A percentile compares a stretch with the other conserved stretches of the same genome.
Evolutionary conservation across 2,113 vertebrate species (phyloP).

Genomic region (Sceloporus undulatus): DNA sequence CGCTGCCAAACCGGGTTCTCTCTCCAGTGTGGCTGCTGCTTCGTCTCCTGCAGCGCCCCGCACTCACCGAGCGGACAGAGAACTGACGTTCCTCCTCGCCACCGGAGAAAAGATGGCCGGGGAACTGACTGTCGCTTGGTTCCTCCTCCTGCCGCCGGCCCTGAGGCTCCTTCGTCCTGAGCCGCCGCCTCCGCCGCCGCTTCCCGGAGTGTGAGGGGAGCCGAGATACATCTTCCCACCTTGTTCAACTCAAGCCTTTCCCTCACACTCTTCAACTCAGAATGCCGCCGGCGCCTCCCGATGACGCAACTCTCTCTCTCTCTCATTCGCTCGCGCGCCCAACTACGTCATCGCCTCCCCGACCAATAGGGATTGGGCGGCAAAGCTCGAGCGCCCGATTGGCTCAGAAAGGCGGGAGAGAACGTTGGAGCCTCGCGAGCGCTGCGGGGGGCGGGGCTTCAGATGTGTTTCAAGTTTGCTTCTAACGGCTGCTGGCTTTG

Average conservation of each 20-base stretch:
- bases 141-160: constrained; percentile 58
- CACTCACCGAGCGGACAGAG: constrained; percentile 77
- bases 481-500: no score
- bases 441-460: background rate
- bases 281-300: fast-evolving
- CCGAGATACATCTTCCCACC: constrained; percentile 69
- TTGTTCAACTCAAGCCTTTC: background rate
- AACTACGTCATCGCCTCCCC: background rate
- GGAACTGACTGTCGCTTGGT: constrained; percentile 50
- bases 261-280: background rate
- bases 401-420: background rate
- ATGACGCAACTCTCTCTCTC: no score
- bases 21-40: no score
- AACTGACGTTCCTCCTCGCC: constrained; percentile 65
- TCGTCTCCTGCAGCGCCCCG: background rate
- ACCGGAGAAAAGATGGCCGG: constrained; percentile 75
- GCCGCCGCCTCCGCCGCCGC: constrained; percentile 22
- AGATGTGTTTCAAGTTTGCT: no score
- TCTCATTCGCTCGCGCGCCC: background rate
- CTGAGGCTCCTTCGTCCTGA: constrained; percentile 71
- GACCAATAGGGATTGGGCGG: background rate
- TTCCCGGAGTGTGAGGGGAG: constrained; percentile 72
- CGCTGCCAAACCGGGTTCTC: no score
- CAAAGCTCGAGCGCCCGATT: background rate
- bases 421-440: background rate